Percentiles rank a stretch among this genome's conserved stretches.
These are phyloP conservation scores for Pygoscelis adeliae DNA, from an alignment of 2,113 vertebrate species.

Conservation along the genomic window DNA sequence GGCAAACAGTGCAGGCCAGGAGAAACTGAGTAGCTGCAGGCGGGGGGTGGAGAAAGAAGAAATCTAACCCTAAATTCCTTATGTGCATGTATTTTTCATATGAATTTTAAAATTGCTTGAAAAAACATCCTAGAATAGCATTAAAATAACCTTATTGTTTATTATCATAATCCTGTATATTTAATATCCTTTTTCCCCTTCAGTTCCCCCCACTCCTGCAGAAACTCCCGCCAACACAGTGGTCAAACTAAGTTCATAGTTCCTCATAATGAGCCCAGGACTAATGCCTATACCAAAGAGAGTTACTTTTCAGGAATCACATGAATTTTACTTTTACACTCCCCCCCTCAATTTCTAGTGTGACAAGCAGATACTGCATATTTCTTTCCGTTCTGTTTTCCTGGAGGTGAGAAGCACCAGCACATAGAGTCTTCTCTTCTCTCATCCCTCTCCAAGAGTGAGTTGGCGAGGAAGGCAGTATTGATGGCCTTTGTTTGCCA, in stretches of 20 bases:
- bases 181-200: conserved; percentile 37
- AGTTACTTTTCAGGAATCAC: conserved; percentile 2
- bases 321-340: background rate
- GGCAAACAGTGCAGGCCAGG: background rate
- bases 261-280: background rate
- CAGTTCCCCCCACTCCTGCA: background rate
- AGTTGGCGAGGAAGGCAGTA: background rate
- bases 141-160: conserved; percentile 31
- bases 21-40: conserved; percentile 27
- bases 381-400: background rate
- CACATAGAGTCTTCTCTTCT: background rate
- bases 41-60: background rate
- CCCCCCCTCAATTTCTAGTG: background rate
- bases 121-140: background rate
- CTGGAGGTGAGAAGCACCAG: background rate
- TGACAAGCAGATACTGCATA: background rate
- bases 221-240: conserved; percentile 7
- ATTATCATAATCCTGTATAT: conserved; percentile 37
- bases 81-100: conserved; percentile 22
- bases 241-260: conserved; percentile 56
- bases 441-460: background rate
- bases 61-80: conserved; percentile 23
- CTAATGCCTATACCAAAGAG: conserved; percentile 29
- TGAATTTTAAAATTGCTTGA: conserved; percentile 42
- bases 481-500: background rate